Conservation (phyloP, 2,113 vertebrate genomes). For the Probosciger aterrimus region DNA sequence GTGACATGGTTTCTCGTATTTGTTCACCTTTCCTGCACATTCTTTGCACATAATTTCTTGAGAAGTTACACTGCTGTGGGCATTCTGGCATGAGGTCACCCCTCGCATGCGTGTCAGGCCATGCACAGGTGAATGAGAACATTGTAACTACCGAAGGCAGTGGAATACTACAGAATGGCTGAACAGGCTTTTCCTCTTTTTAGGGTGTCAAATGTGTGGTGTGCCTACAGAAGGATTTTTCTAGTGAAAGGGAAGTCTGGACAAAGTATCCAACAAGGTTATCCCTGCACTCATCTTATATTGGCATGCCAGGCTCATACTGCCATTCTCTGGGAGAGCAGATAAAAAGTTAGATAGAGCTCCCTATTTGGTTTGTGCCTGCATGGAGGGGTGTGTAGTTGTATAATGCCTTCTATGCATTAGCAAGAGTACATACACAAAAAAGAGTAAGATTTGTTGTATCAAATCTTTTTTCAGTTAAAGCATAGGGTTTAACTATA, state of each 20-base stretch:
- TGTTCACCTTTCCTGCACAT: background rate
- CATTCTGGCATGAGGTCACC: background rate
- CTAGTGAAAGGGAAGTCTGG: background rate
- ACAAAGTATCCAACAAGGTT: background rate
- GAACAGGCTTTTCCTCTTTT: background rate
- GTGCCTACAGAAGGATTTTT: background rate
- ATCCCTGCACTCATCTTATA: background rate
- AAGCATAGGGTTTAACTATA: rapidly evolving
- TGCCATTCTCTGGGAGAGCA: background rate
- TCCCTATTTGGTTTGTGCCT: no score
- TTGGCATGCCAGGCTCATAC: no score
- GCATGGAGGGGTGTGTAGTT: rapidly evolving
- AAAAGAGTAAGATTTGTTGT: background rate
- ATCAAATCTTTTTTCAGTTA: background rate
- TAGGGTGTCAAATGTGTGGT: no score
- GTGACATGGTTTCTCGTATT: background rate
- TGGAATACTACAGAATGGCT: background rate
- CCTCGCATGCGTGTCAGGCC: rapidly evolving
- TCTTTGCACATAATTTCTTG: background rate
- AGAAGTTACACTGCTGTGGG: background rate
- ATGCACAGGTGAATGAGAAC: background rate
- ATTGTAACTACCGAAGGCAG: background rate
- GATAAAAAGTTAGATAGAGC: no score
- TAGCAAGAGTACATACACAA: background rate
- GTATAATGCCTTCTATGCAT: background rate